Percentiles rank a stretch among this genome's conserved stretches.
phyloP scores from a whole-genome alignment of 2,113 vertebrate genomes.

The Podarcis raffonei region DNA sequence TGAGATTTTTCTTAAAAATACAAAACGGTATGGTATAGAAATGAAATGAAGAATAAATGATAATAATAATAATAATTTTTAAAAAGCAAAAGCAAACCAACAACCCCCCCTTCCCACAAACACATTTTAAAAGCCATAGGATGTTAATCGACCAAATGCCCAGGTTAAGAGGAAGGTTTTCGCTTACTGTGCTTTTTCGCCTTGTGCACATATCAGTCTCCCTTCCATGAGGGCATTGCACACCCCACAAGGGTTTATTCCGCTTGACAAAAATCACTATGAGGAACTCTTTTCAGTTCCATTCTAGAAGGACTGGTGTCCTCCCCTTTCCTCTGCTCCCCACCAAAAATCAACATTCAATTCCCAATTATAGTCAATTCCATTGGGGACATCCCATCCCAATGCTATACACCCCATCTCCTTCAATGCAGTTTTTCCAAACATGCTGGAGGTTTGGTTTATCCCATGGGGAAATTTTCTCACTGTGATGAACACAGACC shows the following conservation, averaged over 20 bases:
- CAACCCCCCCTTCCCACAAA: no score
- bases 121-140: no score
- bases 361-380: fast-evolving
- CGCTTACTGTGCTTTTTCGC: neutral
- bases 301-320: neutral
- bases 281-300: neutral
- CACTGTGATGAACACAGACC: neutral
- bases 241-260: neutral
- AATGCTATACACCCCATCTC: neutral
- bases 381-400: neutral
- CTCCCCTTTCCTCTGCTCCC: neutral
- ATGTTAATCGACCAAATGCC: no score
- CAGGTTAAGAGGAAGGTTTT: no score
- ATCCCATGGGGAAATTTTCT: neutral
- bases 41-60: no score
- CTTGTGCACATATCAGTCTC: neutral
- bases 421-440: neutral
- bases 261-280: neutral
- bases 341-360: neutral
- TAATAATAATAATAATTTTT: no score
- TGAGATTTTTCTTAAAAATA: no score
- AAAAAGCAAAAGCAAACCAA: no score
- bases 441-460: neutral
- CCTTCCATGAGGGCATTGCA: fast-evolving
- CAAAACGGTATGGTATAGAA: no score